These are phyloP conservation scores for Pararge aegeria DNA, from an alignment of 1,140 invertebrate species.

Conservation along the genomic window DNA sequence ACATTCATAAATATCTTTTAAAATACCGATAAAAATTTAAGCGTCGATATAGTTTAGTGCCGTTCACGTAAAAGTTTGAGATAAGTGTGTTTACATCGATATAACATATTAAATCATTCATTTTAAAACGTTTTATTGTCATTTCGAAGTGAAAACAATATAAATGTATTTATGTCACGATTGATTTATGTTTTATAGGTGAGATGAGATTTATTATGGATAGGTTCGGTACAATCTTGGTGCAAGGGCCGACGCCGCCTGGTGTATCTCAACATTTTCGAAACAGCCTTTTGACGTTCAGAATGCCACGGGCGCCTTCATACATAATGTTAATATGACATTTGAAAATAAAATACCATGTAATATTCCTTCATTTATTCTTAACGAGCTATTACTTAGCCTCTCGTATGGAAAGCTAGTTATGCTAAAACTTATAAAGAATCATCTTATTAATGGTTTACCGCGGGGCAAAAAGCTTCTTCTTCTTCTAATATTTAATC, in stretches of 20 bases:
- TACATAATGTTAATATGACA: conserved; percentile 46
- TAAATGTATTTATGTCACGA: conserved; percentile 72
- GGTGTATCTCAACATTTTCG: conserved; percentile 36
- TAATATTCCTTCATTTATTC: conserved; percentile 33
- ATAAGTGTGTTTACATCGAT: conserved; percentile 53
- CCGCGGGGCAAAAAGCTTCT: conserved; percentile 7
- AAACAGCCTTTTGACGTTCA: conserved; percentile 37
- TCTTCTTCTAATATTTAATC: conserved; percentile 7
- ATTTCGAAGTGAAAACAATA: conserved; percentile 77
- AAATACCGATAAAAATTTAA: conserved; percentile 55
- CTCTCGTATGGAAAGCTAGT: conserved; percentile 19
- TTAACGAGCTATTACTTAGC: conserved; percentile 31
- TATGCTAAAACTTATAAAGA: conserved; percentile 17
- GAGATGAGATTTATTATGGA: conserved; percentile 69
- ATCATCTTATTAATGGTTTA: conserved; percentile 10
- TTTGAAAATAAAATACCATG: conserved; percentile 39
- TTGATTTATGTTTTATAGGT: conserved; percentile 77
- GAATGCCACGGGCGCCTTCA: conserved; percentile 45
- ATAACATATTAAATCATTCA: conserved; percentile 69
- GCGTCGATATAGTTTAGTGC: conserved; percentile 48
- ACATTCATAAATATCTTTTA: conserved; percentile 22
- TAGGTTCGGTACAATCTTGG: conserved; percentile 20
- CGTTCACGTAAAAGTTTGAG: conserved; percentile 42
- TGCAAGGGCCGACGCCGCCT: conserved; percentile 11
- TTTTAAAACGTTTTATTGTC: conserved; percentile 75